Percentiles rank a stretch among this genome's conserved stretches.
These are phyloP conservation scores for Drosophila punjabiensis DNA, from an alignment of 1,140 invertebrate genomes.

Conservation along the genomic window DNA sequence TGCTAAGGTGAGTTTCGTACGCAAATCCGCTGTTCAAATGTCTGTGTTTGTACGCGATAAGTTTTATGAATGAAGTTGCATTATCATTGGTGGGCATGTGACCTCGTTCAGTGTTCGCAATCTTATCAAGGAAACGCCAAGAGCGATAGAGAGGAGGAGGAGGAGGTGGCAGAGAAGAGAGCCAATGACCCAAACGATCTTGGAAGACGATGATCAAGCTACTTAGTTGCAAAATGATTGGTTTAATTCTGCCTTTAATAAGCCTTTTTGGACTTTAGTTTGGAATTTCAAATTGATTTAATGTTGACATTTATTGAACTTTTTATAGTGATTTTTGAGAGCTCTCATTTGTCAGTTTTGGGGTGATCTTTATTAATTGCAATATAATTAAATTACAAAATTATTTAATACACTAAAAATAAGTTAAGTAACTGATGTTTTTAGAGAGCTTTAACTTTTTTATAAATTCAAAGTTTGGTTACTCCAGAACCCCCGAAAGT, in stretches of 20 bases:
- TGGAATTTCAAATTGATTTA: slow-evolving; percentile 21
- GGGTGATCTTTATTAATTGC: not conserved
- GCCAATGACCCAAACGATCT: slow-evolving; percentile 52
- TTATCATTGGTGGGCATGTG: slow-evolving; percentile 27
- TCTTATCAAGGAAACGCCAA: slow-evolving; percentile 63
- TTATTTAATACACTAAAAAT: not conserved
- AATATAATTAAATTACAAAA: not conserved
- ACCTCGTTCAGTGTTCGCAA: slow-evolving; percentile 45
- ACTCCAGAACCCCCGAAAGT: not conserved
- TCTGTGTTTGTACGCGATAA: slow-evolving; percentile 18
- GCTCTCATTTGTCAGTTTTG: not conserved
- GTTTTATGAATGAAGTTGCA: slow-evolving; percentile 57
- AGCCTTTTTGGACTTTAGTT: not conserved
- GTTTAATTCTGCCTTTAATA: not conserved
- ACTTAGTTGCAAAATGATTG: slow-evolving; percentile 14
- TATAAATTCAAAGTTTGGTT: not conserved
- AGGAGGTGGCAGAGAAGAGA: not conserved
- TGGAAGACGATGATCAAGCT: slow-evolving; percentile 6
- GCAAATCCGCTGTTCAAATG: not conserved
- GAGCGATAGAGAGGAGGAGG: not conserved
- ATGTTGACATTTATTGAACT: not conserved
- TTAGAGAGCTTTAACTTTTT: not conserved
- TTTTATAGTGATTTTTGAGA: not conserved
- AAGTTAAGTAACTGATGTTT: not conserved
- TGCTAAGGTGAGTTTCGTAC: slow-evolving; percentile 54